These are phyloP conservation scores for Tenthredo notha DNA, from an alignment of 2,888 invertebrate species.

Conservation along the genomic window DNA sequence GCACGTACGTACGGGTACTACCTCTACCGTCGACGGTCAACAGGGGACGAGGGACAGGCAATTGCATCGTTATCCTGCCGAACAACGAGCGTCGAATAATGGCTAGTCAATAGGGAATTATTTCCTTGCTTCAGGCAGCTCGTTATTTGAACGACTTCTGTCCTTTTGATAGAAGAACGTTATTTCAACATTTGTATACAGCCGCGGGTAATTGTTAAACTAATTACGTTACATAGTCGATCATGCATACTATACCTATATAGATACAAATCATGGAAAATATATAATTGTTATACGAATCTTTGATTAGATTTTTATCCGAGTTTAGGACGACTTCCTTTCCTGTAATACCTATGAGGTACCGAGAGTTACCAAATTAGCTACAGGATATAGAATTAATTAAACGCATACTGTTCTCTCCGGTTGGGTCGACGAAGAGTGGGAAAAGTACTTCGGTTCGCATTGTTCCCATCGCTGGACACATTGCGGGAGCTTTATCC, in stretches of 20 bases:
- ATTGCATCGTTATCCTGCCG: slow-evolving; percentile 50
- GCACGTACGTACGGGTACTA: slow-evolving; percentile 43
- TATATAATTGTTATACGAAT: background rate
- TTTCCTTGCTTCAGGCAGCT: slow-evolving; percentile 39
- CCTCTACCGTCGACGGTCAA: background rate
- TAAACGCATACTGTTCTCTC: slow-evolving; percentile 23
- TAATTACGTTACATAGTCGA: background rate
- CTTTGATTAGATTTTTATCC: slow-evolving; percentile 32
- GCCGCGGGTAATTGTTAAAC: background rate
- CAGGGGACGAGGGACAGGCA: slow-evolving; percentile 23
- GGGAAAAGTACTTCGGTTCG: background rate
- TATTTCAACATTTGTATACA: background rate
- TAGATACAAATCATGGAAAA: background rate
- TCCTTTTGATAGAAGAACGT: slow-evolving; percentile 25
- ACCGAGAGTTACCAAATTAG: slow-evolving; percentile 43
- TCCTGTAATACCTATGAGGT: background rate
- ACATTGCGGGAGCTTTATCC: slow-evolving; percentile 63
- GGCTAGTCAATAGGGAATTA: slow-evolving; percentile 48
- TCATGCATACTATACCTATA: background rate
- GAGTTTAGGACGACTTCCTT: background rate
- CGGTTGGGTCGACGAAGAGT: background rate
- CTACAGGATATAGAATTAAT: slow-evolving; percentile 44
- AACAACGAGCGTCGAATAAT: slow-evolving; percentile 49
- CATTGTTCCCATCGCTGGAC: slow-evolving; percentile 49
- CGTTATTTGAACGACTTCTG: slow-evolving; percentile 34